phyloP scores from a whole-genome alignment of 1,140 invertebrate genomes.

The Acromyrmex echinatior region DNA sequence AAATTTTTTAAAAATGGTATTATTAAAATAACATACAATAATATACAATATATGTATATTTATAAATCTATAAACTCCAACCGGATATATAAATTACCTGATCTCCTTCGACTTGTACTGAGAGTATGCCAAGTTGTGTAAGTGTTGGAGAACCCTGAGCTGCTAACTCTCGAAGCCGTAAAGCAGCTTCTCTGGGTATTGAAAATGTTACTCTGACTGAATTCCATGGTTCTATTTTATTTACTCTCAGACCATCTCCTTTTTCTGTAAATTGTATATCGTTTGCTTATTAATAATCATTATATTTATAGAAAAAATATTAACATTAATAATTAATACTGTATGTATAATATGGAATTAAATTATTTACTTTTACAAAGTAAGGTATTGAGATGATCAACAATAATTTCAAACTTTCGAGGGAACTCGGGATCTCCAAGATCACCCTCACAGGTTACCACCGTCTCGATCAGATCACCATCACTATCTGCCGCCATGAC shows the following conservation, averaged over 20 bases:
- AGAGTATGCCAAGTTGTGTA: conserved; percentile 96
- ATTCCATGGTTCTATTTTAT: conserved; percentile 99
- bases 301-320: background rate
- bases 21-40: too few relatives aligned
- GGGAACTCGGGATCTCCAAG: conserved; percentile 92
- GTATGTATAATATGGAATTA: background rate
- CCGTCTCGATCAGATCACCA: conserved; percentile 91
- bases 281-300: conserved; percentile 17
- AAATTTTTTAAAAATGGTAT: background rate
- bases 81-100: conserved; percentile 88
- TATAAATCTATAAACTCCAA: background rate
- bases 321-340: conserved; percentile 11
- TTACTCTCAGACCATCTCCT: conserved; percentile 88
- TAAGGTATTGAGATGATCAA: conserved; percentile 90
- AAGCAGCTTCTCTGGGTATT: conserved; percentile 97
- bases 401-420: conserved; percentile 89
- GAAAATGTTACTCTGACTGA: conserved; percentile 98
- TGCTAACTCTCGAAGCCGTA: conserved; percentile 95
- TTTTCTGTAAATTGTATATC: conserved; percentile 81
- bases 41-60: too few relatives aligned
- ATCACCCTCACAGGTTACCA: conserved; percentile 94
- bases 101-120: conserved; percentile 98
- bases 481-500: conserved; percentile 92
- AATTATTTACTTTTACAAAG: conserved; percentile 89
- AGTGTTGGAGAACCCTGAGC: conserved; percentile 95